A percentile compares a stretch with the other conserved stretches of the same genome.
Conservation (phyloP, 2,888 invertebrate species). For the Ophioninae sp. region DNA sequence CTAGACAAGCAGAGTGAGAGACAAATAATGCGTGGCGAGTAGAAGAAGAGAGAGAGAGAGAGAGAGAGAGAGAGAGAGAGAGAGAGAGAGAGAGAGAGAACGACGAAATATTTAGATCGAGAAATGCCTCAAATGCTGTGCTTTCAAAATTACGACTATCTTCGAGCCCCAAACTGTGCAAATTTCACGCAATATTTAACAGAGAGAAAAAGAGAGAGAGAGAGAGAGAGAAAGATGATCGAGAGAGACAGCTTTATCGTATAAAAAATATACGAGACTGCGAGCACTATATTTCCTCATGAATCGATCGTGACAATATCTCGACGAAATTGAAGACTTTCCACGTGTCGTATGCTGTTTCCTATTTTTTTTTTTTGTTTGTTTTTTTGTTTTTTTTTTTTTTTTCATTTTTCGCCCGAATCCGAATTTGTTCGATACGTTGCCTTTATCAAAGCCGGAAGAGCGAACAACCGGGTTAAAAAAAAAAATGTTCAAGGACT, state of each 20-base stretch:
- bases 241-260: slow-evolving; percentile 38
- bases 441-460: no score
- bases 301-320: not conserved
- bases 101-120: slow-evolving; percentile 24
- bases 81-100: slow-evolving; percentile 57
- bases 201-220: slow-evolving; percentile 34
- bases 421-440: no score
- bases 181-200: slow-evolving; percentile 57
- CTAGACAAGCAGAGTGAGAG: slow-evolving; percentile 58
- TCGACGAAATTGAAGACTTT: not conserved
- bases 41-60: slow-evolving; percentile 41
- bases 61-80: slow-evolving; percentile 45
- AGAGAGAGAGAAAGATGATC: slow-evolving; percentile 15
- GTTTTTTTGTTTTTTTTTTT: not conserved
- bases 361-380: not conserved
- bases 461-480: no score
- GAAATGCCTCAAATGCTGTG: slow-evolving; percentile 60
- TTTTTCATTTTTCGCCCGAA: no score
- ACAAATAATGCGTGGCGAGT: slow-evolving; percentile 50
- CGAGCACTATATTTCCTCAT: slow-evolving; percentile 16
- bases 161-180: slow-evolving; percentile 57
- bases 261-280: slow-evolving; percentile 47
- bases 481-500: no score
- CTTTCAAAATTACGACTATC: slow-evolving; percentile 55
- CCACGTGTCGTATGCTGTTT: not conserved